Conservation (phyloP, 2,888 invertebrate genomes). For the Acronicta psi region DNA sequence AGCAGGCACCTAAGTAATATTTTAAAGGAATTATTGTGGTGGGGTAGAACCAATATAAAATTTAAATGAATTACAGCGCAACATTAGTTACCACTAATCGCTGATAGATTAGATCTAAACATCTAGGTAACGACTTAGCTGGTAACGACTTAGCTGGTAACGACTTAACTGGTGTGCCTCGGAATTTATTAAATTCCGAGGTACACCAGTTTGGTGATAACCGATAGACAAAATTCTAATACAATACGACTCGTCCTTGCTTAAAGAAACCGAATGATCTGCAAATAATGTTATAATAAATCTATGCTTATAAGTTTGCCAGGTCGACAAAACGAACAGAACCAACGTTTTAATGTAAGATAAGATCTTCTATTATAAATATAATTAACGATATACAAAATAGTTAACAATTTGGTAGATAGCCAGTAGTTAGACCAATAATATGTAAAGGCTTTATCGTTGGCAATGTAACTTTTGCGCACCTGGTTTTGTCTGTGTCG, state of each 20-base stretch:
- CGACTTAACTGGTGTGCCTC: no score
- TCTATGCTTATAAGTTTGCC: conserved; percentile 75
- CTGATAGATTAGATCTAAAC: no score
- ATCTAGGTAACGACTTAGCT: no score
- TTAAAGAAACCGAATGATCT: conserved; percentile 36
- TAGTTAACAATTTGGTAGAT: conserved; percentile 58
- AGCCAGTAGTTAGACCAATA: conserved; percentile 58
- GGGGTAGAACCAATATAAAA: no score
- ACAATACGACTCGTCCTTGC: conserved; percentile 15
- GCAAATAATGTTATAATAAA: conserved; percentile 54
- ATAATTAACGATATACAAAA: conserved; percentile 50
- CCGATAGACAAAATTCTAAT: neutral
- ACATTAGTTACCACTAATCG: no score
- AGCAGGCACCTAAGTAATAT: no score
- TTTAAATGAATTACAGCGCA: no score
- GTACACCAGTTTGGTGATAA: no score
- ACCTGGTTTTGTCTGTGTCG: conserved; percentile 77
- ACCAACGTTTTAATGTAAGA: conserved; percentile 78
- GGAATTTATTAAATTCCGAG: no score
- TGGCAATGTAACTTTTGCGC: conserved; percentile 87
- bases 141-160: no score
- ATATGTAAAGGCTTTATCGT: conserved; percentile 79
- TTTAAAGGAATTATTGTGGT: no score
- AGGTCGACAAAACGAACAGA: conserved; percentile 86
- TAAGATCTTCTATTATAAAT: conserved; percentile 64